Base-by-base conservation (phyloP, 2,888 invertebrate species). In the Chydorus sphaericus region DNA sequence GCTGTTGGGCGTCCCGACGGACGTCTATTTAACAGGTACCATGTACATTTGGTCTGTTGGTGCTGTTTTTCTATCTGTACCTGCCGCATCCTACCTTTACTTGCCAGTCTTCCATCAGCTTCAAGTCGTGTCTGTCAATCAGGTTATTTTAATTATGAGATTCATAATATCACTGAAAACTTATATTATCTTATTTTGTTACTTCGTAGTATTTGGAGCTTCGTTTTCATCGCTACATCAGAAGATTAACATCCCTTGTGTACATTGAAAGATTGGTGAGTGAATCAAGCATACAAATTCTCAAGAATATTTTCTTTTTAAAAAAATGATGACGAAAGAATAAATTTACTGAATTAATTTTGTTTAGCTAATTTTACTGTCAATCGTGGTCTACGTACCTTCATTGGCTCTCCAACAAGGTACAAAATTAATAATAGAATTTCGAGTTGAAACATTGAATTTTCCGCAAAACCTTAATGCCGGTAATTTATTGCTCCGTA, bases 381-480 rank as follows among this genome's bases (percentile, higher is more conserved):
- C 86, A 26, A 87, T 88, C 2, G 86, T 88, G 6, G 88, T 88
- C 11, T 82, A 87, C 64, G 88, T 88, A 26, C 88, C 88, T 28
- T 87, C 88, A 18, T 76, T 88, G 60, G 87, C 88, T n/a, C 72
- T 88, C 58, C 82, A 82, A 63, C 80, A 82, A 67, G 83, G 83
- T 83, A 44, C 36, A 39, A 39, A 8, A 38, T 2, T 39, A 10
- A 8, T 16, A 14, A 2, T 39, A 20, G 20, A 39, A 39, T 16
- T 55, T 28, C 29, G 28, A 39, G 31, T 38, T 48, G 31, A 23
- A n/a, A 52, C 23, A 14, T 8, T 20, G 11, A 23, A 26, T 23
- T 44, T 26, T n/a, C 62, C n/a, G n/a, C n/a, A n/a, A n/a, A n/a
- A n/a, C n/a, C n/a, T n/a, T n/a, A n/a, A n/a, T n/a, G n/a, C n/a